Percentiles rank a stretch among this genome's conserved stretches.
These are phyloP conservation scores for Trinorchestia longiramus DNA, from an alignment of 1,140 invertebrate species.

Conservation along the genomic window DNA sequence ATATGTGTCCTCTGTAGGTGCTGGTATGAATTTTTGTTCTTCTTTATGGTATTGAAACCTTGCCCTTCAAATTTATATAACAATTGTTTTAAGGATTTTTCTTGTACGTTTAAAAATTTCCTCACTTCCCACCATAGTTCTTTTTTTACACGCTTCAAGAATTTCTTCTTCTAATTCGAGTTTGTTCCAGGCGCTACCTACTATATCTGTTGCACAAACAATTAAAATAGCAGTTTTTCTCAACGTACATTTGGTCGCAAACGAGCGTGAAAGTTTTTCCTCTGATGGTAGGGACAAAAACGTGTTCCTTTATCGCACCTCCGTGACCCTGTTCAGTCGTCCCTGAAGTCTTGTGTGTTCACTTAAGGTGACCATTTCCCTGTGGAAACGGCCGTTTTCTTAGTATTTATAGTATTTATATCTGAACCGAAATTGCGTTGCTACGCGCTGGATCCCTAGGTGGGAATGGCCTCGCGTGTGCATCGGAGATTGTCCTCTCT, in stretches of 20 bases:
- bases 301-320: slow-evolving; percentile 20
- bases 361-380: slow-evolving; percentile 39
- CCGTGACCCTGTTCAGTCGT: slow-evolving; percentile 42
- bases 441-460: slow-evolving; percentile 43
- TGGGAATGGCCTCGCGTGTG: slow-evolving; percentile 41
- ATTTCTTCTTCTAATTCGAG: neutral
- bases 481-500: slow-evolving; percentile 53
- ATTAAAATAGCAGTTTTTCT: slow-evolving; percentile 5
- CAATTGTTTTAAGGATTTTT: neutral
- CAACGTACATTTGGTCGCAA: neutral
- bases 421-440: slow-evolving; percentile 50
- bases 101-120: neutral
- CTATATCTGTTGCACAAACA: neutral
- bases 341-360: slow-evolving; percentile 52
- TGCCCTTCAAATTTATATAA: neutral
- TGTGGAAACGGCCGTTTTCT: slow-evolving; percentile 12
- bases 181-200: neutral
- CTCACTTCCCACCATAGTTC: neutral
- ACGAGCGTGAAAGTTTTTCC: slow-evolving; percentile 12
- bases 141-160: neutral
- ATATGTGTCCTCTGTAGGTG: neutral
- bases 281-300: slow-evolving; percentile 21
- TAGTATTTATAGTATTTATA: slow-evolving; percentile 55
- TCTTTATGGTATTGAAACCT: neutral
- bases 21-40: neutral